phyloP scores from a whole-genome alignment of 2,888 invertebrate genomes.

The Scaptomyza reducta region DNA sequence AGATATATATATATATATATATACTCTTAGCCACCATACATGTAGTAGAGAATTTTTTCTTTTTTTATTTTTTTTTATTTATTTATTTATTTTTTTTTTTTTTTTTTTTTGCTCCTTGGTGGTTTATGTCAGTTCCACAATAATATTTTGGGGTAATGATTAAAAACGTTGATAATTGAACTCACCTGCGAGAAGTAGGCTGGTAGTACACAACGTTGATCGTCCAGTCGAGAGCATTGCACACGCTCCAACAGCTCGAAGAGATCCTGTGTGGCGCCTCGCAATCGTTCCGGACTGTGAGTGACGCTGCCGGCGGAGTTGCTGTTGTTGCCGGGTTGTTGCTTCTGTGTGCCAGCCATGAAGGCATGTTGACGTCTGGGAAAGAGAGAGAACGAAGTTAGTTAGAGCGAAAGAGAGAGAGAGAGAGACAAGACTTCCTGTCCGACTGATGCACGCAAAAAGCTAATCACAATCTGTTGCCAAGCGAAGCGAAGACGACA shows the following conservation, averaged over 20 bases:
- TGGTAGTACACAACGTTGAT: constrained; percentile 98
- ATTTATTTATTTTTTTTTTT: no score
- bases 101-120: no score
- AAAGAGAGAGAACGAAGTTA: constrained; percentile 17
- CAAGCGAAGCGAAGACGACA: constrained; percentile 19
- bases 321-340: constrained; percentile 54
- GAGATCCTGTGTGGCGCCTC: constrained; percentile 88
- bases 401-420: constrained; percentile 3
- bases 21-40: no score
- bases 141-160: no score
- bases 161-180: not conserved
- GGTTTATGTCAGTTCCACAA: no score
- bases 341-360: constrained; percentile 74
- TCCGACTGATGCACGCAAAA: constrained; percentile 57
- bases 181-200: constrained; percentile 95
- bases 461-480: constrained; percentile 56
- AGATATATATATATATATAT: no score
- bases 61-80: no score
- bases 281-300: constrained; percentile 85
- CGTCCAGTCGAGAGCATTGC: constrained; percentile 97
- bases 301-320: constrained; percentile 67
- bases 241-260: constrained; percentile 97
- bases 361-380: constrained; percentile 88
- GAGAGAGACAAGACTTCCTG: constrained; percentile 42
- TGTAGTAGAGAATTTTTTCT: no score